Conservation (phyloP, 2,888 invertebrate species). For the Thysanoteuthis rhombus region DNA sequence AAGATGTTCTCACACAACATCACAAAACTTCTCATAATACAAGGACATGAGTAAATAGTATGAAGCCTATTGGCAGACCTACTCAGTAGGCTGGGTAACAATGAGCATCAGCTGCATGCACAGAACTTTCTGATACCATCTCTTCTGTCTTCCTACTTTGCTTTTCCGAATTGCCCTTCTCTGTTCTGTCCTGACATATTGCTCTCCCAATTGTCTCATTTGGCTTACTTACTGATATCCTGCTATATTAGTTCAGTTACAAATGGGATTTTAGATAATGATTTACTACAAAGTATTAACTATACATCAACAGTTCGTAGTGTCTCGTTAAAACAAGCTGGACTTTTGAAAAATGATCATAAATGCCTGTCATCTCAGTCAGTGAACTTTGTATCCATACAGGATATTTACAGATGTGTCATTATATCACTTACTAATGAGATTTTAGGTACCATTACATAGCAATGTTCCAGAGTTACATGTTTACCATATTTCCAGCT, state of each 20-base stretch:
- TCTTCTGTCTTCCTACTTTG: too few relatives aligned
- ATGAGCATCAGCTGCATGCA: too few relatives aligned
- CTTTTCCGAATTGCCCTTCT: too few relatives aligned
- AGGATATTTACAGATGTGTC: neutral
- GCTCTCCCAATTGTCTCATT: too few relatives aligned
- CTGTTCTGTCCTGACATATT: too few relatives aligned
- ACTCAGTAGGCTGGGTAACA: too few relatives aligned
- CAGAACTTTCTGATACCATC: too few relatives aligned
- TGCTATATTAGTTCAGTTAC: neutral
- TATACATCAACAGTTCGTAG: neutral
- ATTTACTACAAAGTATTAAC: neutral
- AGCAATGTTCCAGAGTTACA: neutral
- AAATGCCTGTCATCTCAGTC: neutral
- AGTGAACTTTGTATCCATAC: neutral
- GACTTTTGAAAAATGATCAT: neutral
- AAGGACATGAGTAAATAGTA: too few relatives aligned
- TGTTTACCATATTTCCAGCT: neutral
- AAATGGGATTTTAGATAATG: neutral
- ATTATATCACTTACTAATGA: neutral
- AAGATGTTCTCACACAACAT: too few relatives aligned
- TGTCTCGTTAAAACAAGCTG: neutral
- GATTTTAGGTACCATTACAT: neutral
- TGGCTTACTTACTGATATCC: neutral
- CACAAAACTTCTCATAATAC: too few relatives aligned
- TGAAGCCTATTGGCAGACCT: too few relatives aligned